A percentile compares a stretch with the other conserved stretches of the same genome.
These are phyloP conservation scores for Periophthalmus modestus DNA, from an alignment of 2,113 vertebrate species.

Conservation along the genomic window DNA sequence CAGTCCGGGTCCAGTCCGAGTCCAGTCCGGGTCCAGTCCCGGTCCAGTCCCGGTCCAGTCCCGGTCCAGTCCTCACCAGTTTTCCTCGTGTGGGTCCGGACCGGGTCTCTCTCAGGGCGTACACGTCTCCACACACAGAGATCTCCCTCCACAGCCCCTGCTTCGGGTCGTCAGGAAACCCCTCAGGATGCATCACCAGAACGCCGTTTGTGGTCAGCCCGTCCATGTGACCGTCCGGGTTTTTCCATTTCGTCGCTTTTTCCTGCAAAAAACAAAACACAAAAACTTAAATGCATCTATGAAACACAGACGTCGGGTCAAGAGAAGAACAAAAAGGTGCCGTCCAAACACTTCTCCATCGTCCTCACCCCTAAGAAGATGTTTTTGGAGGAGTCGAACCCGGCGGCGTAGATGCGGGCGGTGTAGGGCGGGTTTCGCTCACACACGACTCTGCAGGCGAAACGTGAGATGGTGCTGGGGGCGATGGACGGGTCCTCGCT, in stretches of 20 bases:
- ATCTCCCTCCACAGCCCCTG: constrained; percentile 97
- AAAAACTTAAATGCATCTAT: too few species aligned
- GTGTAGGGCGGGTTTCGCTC: constrained; percentile 91
- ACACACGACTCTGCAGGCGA: constrained; percentile 96
- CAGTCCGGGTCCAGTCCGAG: too few species aligned
- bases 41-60: too few species aligned
- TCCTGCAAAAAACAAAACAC: constrained; percentile 75
- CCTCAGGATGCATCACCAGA: constrained; percentile 95
- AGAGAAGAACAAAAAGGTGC: too few species aligned
- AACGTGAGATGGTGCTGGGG: constrained; percentile 97
- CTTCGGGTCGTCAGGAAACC: constrained; percentile 90
- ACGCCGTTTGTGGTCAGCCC: constrained; percentile 97
- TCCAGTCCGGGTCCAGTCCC: too few species aligned
- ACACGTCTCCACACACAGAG: constrained; percentile 95
- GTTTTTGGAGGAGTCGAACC: constrained; percentile 87
- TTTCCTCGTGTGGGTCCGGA: constrained; percentile 93
- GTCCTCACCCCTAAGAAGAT: constrained; percentile 84
- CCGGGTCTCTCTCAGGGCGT: constrained; percentile 92
- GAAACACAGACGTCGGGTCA: too few species aligned
- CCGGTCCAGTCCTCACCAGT: constrained; percentile 77
- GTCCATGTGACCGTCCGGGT: constrained; percentile 97
- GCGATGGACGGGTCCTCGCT: constrained; percentile 89
- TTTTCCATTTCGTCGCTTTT: constrained; percentile 99
- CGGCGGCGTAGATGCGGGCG: constrained; percentile 95
- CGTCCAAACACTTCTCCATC: not conserved